Conservation (phyloP, 2,113 vertebrate species). For the Chunga burmeisteri region DNA sequence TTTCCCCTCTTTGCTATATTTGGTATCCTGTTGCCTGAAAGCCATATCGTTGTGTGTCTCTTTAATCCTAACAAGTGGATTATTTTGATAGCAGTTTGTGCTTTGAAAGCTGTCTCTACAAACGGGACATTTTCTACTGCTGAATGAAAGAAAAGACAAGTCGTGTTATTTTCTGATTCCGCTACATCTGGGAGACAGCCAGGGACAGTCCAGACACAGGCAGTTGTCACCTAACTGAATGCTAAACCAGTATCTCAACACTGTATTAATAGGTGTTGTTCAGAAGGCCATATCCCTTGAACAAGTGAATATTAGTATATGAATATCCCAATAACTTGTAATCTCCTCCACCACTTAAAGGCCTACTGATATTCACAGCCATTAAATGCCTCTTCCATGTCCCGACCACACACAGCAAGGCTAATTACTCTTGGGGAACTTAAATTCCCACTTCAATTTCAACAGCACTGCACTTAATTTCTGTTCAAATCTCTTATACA, state of each 20-base stretch:
- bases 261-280: not conserved
- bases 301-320: not conserved
- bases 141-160: not conserved
- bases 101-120: not conserved
- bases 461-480: slow-evolving; percentile 53
- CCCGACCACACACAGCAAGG: slow-evolving; percentile 46
- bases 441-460: slow-evolving; percentile 65
- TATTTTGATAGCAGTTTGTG: not conserved
- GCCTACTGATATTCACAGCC: slow-evolving; percentile 2
- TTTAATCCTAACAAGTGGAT: not conserved
- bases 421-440: slow-evolving; percentile 51
- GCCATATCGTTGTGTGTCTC: accelerated
- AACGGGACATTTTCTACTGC: not conserved
- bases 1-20: not conserved
- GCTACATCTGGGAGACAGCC: not conserved
- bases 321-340: not conserved
- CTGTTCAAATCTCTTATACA: slow-evolving; percentile 21
- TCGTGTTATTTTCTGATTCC: not conserved
- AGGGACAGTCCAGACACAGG: not conserved
- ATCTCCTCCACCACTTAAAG: not conserved
- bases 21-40: not conserved
- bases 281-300: not conserved
- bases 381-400: slow-evolving; percentile 31
- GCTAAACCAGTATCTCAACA: not conserved
- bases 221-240: not conserved